Evolutionary conservation across 2,113 vertebrate species (phyloP).

Genomic region (Tenrec ecaudatus): DNA sequence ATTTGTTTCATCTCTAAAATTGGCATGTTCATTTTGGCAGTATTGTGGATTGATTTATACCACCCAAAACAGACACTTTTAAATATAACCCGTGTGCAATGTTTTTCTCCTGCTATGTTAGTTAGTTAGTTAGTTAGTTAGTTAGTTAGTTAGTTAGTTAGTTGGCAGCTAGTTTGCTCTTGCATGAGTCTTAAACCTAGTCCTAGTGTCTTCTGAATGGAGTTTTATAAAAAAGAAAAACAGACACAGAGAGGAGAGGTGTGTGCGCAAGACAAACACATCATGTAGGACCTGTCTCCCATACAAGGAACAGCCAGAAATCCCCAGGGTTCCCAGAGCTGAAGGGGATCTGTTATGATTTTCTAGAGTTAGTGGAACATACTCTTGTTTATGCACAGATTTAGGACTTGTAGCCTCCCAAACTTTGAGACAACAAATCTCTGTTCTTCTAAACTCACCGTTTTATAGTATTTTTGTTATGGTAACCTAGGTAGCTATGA

Average conservation of each 20-base stretch:
- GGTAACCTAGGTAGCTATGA: not conserved
- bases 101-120: not conserved
- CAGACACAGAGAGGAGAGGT: not conserved
- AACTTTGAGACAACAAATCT: not conserved
- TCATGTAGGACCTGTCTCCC: not conserved
- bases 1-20: not conserved
- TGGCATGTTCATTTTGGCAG: not conserved
- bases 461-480: not conserved
- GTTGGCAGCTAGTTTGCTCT: not conserved
- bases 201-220: not conserved
- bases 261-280: no score
- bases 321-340: not conserved
- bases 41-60: not conserved
- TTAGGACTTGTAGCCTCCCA: no score
- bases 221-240: not conserved
- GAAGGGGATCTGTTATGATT: not conserved
- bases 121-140: no score
- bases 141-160: no score
- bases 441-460: not conserved
- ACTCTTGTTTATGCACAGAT: no score
- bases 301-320: not conserved
- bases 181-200: not conserved
- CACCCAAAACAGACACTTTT: not conserved
- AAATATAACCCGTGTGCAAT: not conserved
- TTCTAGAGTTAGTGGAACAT: not conserved